Evolutionary conservation across 2,888 invertebrate genomes (phyloP), one percentile per base, ranked within the genome.

Genomic region (Heliothis peltigera): DNA sequence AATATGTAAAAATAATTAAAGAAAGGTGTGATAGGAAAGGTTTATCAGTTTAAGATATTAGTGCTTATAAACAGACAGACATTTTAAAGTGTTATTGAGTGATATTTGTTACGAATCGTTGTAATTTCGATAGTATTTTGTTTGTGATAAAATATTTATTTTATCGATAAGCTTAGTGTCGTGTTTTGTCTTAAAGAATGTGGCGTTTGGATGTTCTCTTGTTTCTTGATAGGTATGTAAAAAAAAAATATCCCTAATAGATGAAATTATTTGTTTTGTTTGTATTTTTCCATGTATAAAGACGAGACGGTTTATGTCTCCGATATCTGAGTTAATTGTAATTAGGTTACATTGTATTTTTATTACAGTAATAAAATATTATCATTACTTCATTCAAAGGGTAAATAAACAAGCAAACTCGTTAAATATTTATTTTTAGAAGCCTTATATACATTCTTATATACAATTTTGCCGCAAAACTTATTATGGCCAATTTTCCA

Each of bases 191-290:
- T 28, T 3, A 10, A 8, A 28, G 0, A 49, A 71, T 68, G 67
- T 64, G 54, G 54, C 49, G 64, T 0, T 15, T 39, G 17, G 72
- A 68, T 49, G 39, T 64, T n/a, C 7, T 49, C 44, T 44, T 64
- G 4, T 64, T 44, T 15, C 8, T 68, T 0, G 17, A 71, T 17
- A 71, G 28, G 71, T 67, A 58, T 12, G 58, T 58, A 39, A 21
- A 22, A 21, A 8, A 5, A 28, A 2, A 4, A 22, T 22, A 22
- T 4, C 22, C 4, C 2, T n/a, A n/a, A n/a, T n/a, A n/a, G n/a
- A n/a, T n/a, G n/a, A n/a, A n/a, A n/a, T n/a, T n/a, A n/a, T n/a
- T n/a, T n/a, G n/a, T n/a, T n/a, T n/a, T n/a, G n/a, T n/a, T n/a
- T n/a, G n/a, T n/a, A n/a, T n/a, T n/a, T n/a, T n/a, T n/a, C n/a